Conservation (phyloP, 2,113 vertebrate genomes). For the Syngnathus floridae region DNA sequence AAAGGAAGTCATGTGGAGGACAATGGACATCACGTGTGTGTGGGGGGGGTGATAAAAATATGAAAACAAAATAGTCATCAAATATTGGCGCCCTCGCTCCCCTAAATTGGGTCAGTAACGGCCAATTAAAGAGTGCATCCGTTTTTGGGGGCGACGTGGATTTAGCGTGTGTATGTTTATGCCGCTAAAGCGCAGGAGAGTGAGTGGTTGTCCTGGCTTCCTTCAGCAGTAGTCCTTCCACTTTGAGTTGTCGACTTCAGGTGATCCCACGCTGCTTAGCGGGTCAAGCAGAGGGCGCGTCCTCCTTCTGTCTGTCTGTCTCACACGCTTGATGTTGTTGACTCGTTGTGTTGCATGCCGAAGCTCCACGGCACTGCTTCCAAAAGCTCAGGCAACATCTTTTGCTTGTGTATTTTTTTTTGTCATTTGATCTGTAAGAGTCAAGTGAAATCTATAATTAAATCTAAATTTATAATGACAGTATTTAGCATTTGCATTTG, state of each 20-base stretch:
- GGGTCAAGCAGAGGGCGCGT: conserved; percentile 42
- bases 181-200: neutral
- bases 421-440: too few species aligned
- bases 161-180: neutral
- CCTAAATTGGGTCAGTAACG: too few species aligned
- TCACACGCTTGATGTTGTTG: conserved; percentile 37
- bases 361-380: too few species aligned
- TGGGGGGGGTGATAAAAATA: too few species aligned
- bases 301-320: conserved; percentile 53
- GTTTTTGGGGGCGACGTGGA: neutral
- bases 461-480: too few species aligned
- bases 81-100: too few species aligned
- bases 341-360: neutral
- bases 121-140: neutral
- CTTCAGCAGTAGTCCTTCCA: neutral
- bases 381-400: too few species aligned
- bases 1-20: too few species aligned
- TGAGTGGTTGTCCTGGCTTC: neutral
- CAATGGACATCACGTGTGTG: too few species aligned
- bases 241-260: conserved; percentile 11
- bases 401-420: neutral
- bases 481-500: too few species aligned
- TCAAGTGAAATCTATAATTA: too few species aligned
- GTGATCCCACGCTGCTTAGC: conserved; percentile 46
- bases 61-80: too few species aligned